Evolutionary conservation across 53 echinoderm and acorn worm species (phyloP), one percentile per base, ranked within the genome.

Genomic region (Hippasteria phrygiana): DNA sequence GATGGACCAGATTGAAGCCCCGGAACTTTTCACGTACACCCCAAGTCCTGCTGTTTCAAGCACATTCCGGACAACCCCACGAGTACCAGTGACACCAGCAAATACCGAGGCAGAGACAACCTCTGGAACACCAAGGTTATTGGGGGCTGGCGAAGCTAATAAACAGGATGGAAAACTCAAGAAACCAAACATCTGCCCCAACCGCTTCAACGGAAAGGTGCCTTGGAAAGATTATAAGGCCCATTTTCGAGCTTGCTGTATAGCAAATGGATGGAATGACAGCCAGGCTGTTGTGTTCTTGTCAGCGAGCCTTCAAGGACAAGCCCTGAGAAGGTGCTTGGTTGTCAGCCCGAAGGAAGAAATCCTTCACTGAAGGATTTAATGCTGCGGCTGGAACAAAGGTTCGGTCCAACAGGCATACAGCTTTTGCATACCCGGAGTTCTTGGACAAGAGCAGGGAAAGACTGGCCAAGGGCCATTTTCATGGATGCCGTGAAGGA

Each of bases 161-260:
- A 31, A 1, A 33, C 39, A 10, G 37, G 72, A 38, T 38, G 72
- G 39, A 71, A 71, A 71, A 22, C n/a, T 71, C 13, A 46, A 65
- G 65, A 65, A 33, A 29, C 74, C 47, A 29, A 74, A 46, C 74
- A 74, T 74, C 26, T 74, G 72, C n/a, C 46, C 46, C 46, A 47
- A 74, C 0, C 38, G 88, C 43, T 88, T 73, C 16, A 63, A 77
- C 33, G 88, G 78, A 16, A 88, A 62, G 66, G 59, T 64, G 59
- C 78, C 88, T 1, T 88, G 88, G 88, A 42, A 64, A 16, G 88
- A 76, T 20, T 88, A 88, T 6, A 64, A 36, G 51, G 31, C 27
- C 24, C 31, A 74, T 36, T 77, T 53, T 55, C 31, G 2, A 13
- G 77, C 77, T 6, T 53, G 55, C 27, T 18, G 37, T 20, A 33